Base-by-base conservation (phyloP, 2,113 vertebrate genomes). In the Dipodomys ordii region DNA sequence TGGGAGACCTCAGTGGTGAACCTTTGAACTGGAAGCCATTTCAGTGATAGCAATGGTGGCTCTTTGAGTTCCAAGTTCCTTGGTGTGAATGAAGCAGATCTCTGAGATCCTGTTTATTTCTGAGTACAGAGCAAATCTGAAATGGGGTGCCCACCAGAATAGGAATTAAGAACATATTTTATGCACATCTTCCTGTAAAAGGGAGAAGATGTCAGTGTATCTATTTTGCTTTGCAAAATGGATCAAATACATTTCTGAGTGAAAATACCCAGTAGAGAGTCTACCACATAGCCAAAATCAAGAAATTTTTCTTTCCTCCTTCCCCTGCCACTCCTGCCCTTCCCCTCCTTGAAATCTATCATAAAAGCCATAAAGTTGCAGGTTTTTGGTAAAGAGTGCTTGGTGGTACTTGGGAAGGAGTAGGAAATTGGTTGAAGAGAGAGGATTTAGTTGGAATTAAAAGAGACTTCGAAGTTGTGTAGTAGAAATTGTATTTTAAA, bases 321-420 rank as follows among this genome's bases (percentile, higher is more conserved):
- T 57, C 7, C 19, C 1, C 30, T 67, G 28, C 65, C 10, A 0
- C 12, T 8, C 15, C 28, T 3, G 1, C 44, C 28, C 39, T 0
- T 39, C 9, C 46, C 57, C 35, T 44, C 28, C 83, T 64, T 94
- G 67, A 81, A 80, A 84, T 91, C 49, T 92, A 95, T 89, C 91
- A 95, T 11, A 57, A 77, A 83, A 77, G 53, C n/a, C 46, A 74
- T 84, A 93, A 95, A 94, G 19, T 57, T 87, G 68, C 94, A 94
- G 83, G 89, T 91, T 93, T 82, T 69, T 89, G 89, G 94, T 94
- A 95, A 96, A 94, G 96, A 74, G 46, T 90, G 32, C 86, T 88
- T 82, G 73, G 19, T 7, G 92, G 27, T 53, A n/a, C 62, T 30
- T 84, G 69, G 27, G 32, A 88, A 87, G 32, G n/a, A 65, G 71